A percentile compares a stretch with the other conserved stretches of the same genome.
phyloP scores from a whole-genome alignment of 2,888 invertebrate genomes.

The Tuta absoluta region DNA sequence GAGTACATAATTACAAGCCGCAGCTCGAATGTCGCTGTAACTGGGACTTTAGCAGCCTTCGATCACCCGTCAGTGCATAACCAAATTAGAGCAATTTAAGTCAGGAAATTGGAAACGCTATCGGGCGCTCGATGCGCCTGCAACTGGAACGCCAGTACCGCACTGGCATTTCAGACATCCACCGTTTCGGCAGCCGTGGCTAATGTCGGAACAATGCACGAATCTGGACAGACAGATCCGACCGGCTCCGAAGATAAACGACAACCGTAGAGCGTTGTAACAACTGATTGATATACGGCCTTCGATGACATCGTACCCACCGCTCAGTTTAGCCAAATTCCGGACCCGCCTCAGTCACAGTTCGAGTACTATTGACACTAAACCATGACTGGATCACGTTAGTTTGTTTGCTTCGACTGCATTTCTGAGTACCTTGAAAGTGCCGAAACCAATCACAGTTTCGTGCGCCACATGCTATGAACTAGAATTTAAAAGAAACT shows the following conservation, averaged over 20 bases:
- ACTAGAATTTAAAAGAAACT: background rate
- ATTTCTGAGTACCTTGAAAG: background rate
- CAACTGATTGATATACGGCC: slow-evolving; percentile 79
- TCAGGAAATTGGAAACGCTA: slow-evolving; percentile 80
- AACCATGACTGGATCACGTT: slow-evolving; percentile 69
- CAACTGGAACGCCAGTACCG: slow-evolving; percentile 62
- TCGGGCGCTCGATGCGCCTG: slow-evolving; percentile 70
- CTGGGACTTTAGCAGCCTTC: slow-evolving; percentile 61
- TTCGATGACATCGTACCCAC: slow-evolving; percentile 69
- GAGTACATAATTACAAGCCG: slow-evolving; percentile 53
- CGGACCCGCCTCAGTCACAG: slow-evolving; percentile 74
- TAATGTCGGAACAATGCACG: slow-evolving; percentile 79
- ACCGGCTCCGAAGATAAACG: slow-evolving; percentile 77
- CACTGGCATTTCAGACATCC: slow-evolving; percentile 77
- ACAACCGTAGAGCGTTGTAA: slow-evolving; percentile 76
- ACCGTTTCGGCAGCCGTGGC: slow-evolving; percentile 69
- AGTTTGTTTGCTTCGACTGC: slow-evolving; percentile 32
- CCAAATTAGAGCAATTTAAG: slow-evolving; percentile 81
- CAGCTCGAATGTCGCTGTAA: slow-evolving; percentile 54
- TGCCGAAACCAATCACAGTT: background rate
- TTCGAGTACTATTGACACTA: slow-evolving; percentile 75
- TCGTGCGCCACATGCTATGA: background rate
- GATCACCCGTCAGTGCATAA: slow-evolving; percentile 76
- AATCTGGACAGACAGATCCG: slow-evolving; percentile 77
- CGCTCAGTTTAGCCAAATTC: slow-evolving; percentile 66